Conservation (phyloP, 2,888 invertebrate species). For the Stomorhina lunata region DNA sequence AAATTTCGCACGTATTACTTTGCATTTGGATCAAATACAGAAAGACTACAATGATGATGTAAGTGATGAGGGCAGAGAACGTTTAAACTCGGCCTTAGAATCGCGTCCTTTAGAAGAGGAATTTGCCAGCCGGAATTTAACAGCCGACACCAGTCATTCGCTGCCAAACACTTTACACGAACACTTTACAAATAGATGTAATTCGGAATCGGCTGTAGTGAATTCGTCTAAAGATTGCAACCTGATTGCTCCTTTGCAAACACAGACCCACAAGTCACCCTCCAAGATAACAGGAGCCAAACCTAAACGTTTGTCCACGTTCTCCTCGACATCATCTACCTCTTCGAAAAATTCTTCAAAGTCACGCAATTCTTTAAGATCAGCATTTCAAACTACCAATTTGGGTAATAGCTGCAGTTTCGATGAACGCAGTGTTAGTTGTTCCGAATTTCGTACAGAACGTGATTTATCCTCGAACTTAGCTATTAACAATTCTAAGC, state of each 20-base stretch:
- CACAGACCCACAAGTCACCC: slow-evolving; percentile 38
- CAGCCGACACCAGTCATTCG: slow-evolving; percentile 70
- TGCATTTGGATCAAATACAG: slow-evolving; percentile 77
- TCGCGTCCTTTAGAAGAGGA: slow-evolving; percentile 59
- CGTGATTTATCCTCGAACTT: slow-evolving; percentile 58
- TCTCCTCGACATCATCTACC: slow-evolving; percentile 73
- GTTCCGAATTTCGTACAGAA: slow-evolving; percentile 73
- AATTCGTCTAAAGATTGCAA: slow-evolving; percentile 49
- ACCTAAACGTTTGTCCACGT: slow-evolving; percentile 75
- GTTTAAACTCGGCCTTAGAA: slow-evolving; percentile 66
- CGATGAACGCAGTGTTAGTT: slow-evolving; percentile 76
- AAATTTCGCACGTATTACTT: slow-evolving; percentile 76
- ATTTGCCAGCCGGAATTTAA: slow-evolving; percentile 47
- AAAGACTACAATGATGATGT: slow-evolving; percentile 65
- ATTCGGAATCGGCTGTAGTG: slow-evolving; percentile 59
- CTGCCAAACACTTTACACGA: slow-evolving; percentile 72
- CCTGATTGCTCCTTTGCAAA: slow-evolving; percentile 39
- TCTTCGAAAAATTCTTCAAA: slow-evolving; percentile 72
- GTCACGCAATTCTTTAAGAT: slow-evolving; percentile 73
- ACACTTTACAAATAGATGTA: slow-evolving; percentile 60
- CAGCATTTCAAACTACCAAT: slow-evolving; percentile 60
- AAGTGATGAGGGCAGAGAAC: slow-evolving; percentile 51
- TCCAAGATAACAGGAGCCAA: slow-evolving; percentile 73
- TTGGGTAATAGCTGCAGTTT: slow-evolving; percentile 70
- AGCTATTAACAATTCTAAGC: slow-evolving; percentile 54